Base-by-base conservation (phyloP, 2,888 invertebrate genomes). In the Macropis europaea region DNA sequence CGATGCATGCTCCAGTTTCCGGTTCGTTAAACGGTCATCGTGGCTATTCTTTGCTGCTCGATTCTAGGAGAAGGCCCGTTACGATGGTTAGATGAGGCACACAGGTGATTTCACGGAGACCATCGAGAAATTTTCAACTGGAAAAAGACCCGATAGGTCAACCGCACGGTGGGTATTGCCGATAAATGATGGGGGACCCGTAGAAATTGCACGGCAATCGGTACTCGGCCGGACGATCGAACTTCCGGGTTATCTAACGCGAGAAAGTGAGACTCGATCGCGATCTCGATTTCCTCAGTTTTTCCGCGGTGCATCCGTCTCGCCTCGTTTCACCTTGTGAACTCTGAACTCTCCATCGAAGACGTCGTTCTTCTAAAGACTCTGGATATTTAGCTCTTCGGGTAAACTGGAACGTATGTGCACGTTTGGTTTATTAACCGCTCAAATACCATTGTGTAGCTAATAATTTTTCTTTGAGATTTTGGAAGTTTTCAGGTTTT, bases 1-100 rank as follows among this genome's bases (percentile, higher is more conserved):
- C 68, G 74, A 84, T 69, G 74, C 62, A 70, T 62, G 82, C 74
- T 78, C 83, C 69, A 81, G 85, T 84, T 85, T 82, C 73, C 76
- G 72, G 78, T 80, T 80, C 75, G 82, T 82, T 84, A 76, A 81
- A 81, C 76, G 74, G 73, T 77, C 76, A 60, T 71, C 72, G 11
- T 7, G 24, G 11, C 11, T 26, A 22, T 56, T 34, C 28, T 32
- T 42, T 45, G 17, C 3, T n/a, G 15, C 5, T 7, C 40, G 61
- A 63, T 48, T 45, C 48, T n/a, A n/a, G 17, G 13, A 30, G 45
- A 66, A 38, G 30, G 28, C 48, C 70, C 70, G 64, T 74, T 74
- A 79, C 36, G 36, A 11, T 57, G 43, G 66, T 79, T 80, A 80
- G 71, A 74, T 59, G 28, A 50, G 52, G 60, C 54, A 66, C 13